These are phyloP conservation scores for Panzeria rudis DNA, from an alignment of 2,888 invertebrate genomes.

Conservation along the genomic window DNA sequence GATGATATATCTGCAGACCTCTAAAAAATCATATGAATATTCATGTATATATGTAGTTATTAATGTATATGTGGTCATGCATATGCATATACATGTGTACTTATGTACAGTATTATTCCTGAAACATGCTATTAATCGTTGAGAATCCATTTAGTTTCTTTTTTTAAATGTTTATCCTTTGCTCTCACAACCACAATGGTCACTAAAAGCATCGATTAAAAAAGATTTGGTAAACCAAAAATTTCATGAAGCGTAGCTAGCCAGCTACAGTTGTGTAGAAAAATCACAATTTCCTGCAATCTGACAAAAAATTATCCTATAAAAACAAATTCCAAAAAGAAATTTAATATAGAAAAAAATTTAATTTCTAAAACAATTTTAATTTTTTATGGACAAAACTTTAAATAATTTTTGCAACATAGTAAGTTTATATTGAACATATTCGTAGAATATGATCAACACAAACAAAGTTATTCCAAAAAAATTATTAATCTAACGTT, in stretches of 20 bases:
- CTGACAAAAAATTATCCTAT: not conserved
- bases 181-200: slow-evolving; percentile 3
- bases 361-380: too few species aligned
- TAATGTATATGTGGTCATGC: not conserved
- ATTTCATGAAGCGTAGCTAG: not conserved
- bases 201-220: slow-evolving; percentile 4
- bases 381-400: too few species aligned
- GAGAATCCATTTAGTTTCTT: slow-evolving; percentile 45
- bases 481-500: too few species aligned
- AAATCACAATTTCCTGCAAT: not conserved
- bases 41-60: not conserved
- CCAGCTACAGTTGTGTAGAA: not conserved
- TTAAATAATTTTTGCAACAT: too few species aligned
- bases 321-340: too few species aligned
- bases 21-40: too few species aligned
- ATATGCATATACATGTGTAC: not conserved
- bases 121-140: slow-evolving; percentile 65
- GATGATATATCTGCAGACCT: too few species aligned
- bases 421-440: too few species aligned
- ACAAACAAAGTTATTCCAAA: too few species aligned
- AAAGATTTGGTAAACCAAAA: not conserved
- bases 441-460: too few species aligned
- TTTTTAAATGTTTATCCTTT: not conserved
- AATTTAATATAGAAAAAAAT: too few species aligned
- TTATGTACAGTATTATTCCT: slow-evolving; percentile 35